Evolutionary conservation across 2,888 invertebrate species (phyloP), one percentile per base, ranked within the genome.

Genomic region (Thymelicus sylvestris): DNA sequence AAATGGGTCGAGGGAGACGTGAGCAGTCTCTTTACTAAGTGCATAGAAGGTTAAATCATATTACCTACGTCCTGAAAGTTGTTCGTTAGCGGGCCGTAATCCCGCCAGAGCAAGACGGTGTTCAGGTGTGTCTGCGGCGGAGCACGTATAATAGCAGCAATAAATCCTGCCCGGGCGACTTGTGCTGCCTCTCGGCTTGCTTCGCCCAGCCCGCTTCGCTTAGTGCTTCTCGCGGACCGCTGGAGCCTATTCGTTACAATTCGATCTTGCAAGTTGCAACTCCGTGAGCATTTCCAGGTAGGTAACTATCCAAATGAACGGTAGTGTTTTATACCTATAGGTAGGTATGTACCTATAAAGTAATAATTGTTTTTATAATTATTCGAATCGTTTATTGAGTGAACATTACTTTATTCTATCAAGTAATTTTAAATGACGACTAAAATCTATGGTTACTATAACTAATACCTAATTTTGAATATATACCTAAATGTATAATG

Each of bases 81-180:
- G 77, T 78, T 78, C 78, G 79, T 81, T 80, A 77, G 73, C 78
- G 74, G 77, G 77, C 77, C 78, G 77, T 81, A 83, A 85, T 85
- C 82, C 80, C 76, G 81, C 84, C 81, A 87, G 85, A 84, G 79
- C 77, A 70, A 71, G 48, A 50, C 68, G 48, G 59, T 52, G 65
- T 60, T 64, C 65, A 74, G 76, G 73, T 78, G 75, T 63, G 44
- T 12, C 81, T 75, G 82, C 76, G 81, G 83, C 84, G 82, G 83
- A 84, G 84, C 86, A 85, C 87, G 85, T 88, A 86, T 92, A 93
- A 92, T 93, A 91, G 90, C 83, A 81, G 86, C 84, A 83, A 92
- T 92, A 92, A 93, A 92, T 93, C 87, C 83, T 74, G 60, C 79
- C 81, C 80, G 81, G 81, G 82, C 84, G 87, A 87, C 89, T 90